These are phyloP conservation scores for Palythoa caribaeorum DNA, from an alignment of 92 coral and sea anemone species.

Conservation along the genomic window DNA sequence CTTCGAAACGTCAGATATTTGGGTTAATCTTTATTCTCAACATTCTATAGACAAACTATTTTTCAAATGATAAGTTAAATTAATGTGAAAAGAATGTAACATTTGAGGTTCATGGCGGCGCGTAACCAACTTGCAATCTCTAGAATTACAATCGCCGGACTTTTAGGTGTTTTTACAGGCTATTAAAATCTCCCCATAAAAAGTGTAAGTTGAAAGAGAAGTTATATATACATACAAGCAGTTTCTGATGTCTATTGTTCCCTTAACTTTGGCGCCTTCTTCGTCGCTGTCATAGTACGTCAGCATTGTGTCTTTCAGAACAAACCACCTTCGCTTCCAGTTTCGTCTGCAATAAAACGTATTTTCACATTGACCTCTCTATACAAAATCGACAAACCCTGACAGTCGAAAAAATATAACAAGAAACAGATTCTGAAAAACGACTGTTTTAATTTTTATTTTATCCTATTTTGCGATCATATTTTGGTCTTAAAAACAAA, in stretches of 20 bases:
- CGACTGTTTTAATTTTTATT: too few relatives aligned
- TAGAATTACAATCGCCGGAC: not conserved
- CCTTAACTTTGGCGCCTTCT: conserved; percentile 90
- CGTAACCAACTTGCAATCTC: not conserved
- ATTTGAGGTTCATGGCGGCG: not conserved
- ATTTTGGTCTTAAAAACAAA: too few relatives aligned
- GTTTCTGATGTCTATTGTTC: conserved; percentile 88
- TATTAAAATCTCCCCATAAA: not conserved
- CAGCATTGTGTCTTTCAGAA: conserved; percentile 84
- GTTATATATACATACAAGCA: conserved; percentile 87
- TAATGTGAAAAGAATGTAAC: not conserved
- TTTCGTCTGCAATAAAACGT: conserved; percentile 74
- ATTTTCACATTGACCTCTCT: too few relatives aligned
- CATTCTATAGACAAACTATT: too few relatives aligned
- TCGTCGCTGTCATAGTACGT: conserved; percentile 94
- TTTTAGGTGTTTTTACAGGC: not conserved
- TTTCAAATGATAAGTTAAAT: too few relatives aligned
- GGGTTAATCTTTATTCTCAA: too few relatives aligned
- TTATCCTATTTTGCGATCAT: too few relatives aligned
- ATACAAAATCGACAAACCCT: too few relatives aligned
- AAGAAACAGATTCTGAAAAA: too few relatives aligned
- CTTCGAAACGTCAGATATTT: too few relatives aligned
- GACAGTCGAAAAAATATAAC: too few relatives aligned
- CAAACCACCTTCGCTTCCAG: conserved; percentile 99
- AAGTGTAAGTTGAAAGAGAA: not conserved